A percentile compares a stretch with the other conserved stretches of the same genome.
phyloP scores from a whole-genome alignment of 2,113 vertebrate genomes.

The Elaphurus davidianus region DNA sequence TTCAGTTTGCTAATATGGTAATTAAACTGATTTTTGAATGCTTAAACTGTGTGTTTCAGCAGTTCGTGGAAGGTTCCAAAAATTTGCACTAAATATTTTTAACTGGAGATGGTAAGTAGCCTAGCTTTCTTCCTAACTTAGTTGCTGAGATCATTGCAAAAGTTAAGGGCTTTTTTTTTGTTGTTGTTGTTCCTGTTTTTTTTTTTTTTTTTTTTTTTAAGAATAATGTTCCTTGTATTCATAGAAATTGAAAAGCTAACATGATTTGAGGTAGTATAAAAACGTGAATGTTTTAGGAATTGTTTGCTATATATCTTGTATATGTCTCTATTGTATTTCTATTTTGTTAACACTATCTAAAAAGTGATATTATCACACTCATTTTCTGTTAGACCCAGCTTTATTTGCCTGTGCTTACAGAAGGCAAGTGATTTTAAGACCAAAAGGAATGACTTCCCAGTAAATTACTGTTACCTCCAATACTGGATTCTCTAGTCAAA shows the following conservation, averaged over 20 bases:
- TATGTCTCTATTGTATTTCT: slow-evolving; percentile 77
- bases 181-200: neutral
- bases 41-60: neutral
- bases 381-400: slow-evolving; percentile 82
- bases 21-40: neutral
- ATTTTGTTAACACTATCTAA: slow-evolving; percentile 81
- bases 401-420: slow-evolving; percentile 81
- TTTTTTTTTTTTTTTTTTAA: neutral
- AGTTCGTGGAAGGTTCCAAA: neutral
- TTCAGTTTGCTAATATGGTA: neutral
- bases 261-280: slow-evolving; percentile 65
- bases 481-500: slow-evolving; percentile 71
- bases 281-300: slow-evolving; percentile 76
- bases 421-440: slow-evolving; percentile 80
- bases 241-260: slow-evolving; percentile 66
- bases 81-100: neutral
- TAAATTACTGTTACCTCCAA: slow-evolving; percentile 83
- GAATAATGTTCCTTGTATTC: slow-evolving; percentile 61
- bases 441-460: slow-evolving; percentile 81
- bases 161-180: neutral
- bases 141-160: neutral
- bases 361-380: slow-evolving; percentile 80
- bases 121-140: neutral
- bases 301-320: slow-evolving; percentile 76
- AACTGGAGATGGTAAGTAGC: neutral